These are phyloP conservation scores for Pygoscelis antarcticus DNA, from an alignment of 2,113 vertebrate genomes.

Conservation along the genomic window DNA sequence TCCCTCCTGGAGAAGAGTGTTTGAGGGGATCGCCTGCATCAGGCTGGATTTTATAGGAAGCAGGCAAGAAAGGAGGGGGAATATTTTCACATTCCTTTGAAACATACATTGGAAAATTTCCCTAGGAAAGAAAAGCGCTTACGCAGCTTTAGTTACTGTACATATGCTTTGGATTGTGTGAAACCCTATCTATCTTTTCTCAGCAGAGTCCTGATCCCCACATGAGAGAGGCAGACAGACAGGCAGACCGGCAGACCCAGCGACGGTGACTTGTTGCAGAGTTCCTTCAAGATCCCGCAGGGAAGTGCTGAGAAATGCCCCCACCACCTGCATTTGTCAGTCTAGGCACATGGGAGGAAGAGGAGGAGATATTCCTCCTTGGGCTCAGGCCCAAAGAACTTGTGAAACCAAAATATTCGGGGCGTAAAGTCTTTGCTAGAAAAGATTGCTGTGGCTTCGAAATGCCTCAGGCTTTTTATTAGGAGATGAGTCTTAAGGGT, in stretches of 20 bases:
- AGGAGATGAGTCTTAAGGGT: background rate
- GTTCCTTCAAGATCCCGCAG: background rate
- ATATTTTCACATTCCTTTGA: slow-evolving; percentile 37
- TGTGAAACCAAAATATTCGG: background rate
- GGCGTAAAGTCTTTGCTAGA: background rate
- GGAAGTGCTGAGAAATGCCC: background rate
- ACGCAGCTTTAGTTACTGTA: slow-evolving; percentile 13
- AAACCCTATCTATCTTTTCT: slow-evolving; percentile 57
- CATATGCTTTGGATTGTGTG: slow-evolving; percentile 65
- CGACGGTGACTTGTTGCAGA: background rate
- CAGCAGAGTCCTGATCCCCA: slow-evolving; percentile 2
- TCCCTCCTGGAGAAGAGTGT: background rate
- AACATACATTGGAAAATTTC: slow-evolving; percentile 9
- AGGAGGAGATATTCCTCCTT: background rate
- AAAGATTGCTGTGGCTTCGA: background rate
- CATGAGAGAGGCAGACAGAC: background rate
- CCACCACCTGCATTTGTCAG: accelerated
- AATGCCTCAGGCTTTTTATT: background rate
- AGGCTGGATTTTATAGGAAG: background rate
- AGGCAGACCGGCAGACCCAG: background rate
- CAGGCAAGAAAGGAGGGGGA: background rate
- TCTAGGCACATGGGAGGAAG: background rate
- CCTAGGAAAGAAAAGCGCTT: slow-evolving; percentile 50
- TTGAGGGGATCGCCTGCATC: accelerated
- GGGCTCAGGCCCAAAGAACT: background rate